Conservation (phyloP, 2,797 vertebrate species). For the Acrossocheilus fasciatus region DNA sequence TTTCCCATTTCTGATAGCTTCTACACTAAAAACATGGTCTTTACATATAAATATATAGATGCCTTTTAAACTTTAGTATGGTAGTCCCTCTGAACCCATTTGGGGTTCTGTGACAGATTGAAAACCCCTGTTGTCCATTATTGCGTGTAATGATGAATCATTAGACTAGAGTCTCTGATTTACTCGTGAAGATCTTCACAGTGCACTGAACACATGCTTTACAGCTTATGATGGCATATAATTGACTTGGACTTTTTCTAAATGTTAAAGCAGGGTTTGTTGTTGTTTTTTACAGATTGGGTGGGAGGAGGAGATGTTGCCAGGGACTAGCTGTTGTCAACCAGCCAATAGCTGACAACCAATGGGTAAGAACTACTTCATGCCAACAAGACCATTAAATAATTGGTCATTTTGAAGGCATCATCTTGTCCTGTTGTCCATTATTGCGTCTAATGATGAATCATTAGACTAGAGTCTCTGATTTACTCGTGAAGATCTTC, state of each 20-base stretch:
- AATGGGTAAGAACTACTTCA: background rate
- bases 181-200: conserved; percentile 64
- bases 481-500: too few species aligned
- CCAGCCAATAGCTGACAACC: too few species aligned
- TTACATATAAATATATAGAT: background rate
- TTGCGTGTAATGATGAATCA: conserved; percentile 52
- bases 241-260: background rate
- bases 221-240: background rate
- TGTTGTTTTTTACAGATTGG: background rate
- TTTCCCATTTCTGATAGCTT: background rate
- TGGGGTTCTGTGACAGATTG: background rate
- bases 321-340: background rate
- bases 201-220: conserved; percentile 73
- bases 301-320: background rate
- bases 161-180: conserved; percentile 71
- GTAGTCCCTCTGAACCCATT: background rate
- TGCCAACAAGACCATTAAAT: background rate
- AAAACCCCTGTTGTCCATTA: background rate
- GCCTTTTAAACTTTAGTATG: background rate
- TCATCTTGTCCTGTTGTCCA: too few species aligned
- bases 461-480: too few species aligned
- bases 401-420: too few species aligned
- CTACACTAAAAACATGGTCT: background rate
- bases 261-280: background rate
- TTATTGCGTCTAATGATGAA: too few species aligned